Conservation (phyloP, 1,140 invertebrate species). For the Drosophila quadrilineata region DNA sequence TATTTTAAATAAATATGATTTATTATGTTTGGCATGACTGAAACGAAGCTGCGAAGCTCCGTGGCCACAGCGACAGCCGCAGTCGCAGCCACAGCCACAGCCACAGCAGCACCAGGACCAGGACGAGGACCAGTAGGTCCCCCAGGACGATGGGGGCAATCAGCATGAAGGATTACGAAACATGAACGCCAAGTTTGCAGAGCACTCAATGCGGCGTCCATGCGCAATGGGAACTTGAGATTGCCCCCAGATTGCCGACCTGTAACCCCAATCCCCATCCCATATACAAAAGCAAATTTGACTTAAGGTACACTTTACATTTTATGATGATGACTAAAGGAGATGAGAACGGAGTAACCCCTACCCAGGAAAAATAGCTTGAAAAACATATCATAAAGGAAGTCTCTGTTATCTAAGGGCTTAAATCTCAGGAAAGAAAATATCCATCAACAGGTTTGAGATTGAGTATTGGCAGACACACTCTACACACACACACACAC, state of each 20-base stretch:
- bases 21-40: slow-evolving; percentile 69
- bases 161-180: slow-evolving; percentile 47
- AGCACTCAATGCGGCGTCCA: slow-evolving; percentile 48
- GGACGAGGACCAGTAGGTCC: too few species aligned
- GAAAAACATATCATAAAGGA: slow-evolving; percentile 5
- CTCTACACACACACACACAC: slow-evolving; percentile 21
- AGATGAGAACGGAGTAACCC: slow-evolving; percentile 1
- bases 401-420: slow-evolving; percentile 36
- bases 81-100: too few species aligned
- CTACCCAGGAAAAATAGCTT: background rate
- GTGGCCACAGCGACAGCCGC: too few species aligned
- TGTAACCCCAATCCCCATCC: background rate
- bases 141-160: slow-evolving; percentile 33
- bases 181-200: slow-evolving; percentile 49
- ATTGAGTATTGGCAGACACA: slow-evolving; percentile 66
- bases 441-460: slow-evolving; percentile 69
- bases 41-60: background rate
- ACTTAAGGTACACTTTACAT: slow-evolving; percentile 60
- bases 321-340: slow-evolving; percentile 50
- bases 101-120: too few species aligned
- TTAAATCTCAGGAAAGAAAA: slow-evolving; percentile 41
- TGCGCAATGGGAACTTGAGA: slow-evolving; percentile 30
- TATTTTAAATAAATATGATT: slow-evolving; percentile 79
- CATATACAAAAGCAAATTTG: slow-evolving; percentile 48
- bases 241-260: slow-evolving; percentile 4